Percentiles rank a stretch among this genome's conserved stretches.
These are phyloP conservation scores for Catalaphyllia jardinei DNA, from an alignment of 64 coral and sea anemone species.

Conservation along the genomic window DNA sequence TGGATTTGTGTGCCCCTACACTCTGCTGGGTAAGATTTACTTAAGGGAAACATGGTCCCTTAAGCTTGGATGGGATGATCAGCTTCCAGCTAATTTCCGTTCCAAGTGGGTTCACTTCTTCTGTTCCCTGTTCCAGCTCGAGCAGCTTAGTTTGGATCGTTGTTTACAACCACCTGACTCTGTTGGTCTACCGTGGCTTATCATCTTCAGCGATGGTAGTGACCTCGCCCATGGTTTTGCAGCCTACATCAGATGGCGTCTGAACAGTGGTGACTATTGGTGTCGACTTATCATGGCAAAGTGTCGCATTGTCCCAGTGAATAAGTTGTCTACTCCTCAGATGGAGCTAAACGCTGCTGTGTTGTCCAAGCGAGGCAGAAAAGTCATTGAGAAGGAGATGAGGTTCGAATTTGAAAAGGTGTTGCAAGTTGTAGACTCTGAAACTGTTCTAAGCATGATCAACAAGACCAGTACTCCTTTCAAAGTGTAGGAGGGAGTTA, in stretches of 20 bases:
- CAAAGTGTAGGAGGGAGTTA: conserved; percentile 52
- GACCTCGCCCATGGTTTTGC: conserved; percentile 69
- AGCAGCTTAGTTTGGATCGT: conserved; percentile 50
- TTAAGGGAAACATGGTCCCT: conserved; percentile 60
- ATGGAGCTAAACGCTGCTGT: conserved; percentile 73
- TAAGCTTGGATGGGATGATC: conserved; percentile 69
- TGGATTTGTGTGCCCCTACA: conserved; percentile 76
- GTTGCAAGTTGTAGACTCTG: conserved; percentile 63
- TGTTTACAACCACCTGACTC: conserved; percentile 29
- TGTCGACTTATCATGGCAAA: conserved; percentile 82
- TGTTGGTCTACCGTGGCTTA: conserved; percentile 46
- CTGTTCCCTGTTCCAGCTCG: conserved; percentile 50
- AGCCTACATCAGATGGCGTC: conserved; percentile 67
- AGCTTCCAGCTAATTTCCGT: conserved; percentile 35
- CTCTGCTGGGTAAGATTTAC: conserved; percentile 62
- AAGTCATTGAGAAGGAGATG: conserved; percentile 70
- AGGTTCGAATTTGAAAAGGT: conserved; percentile 32
- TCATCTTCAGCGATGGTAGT: conserved; percentile 76
- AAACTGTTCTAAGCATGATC: conserved; percentile 53
- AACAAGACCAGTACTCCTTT: too few species aligned
- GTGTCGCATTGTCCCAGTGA: conserved; percentile 62
- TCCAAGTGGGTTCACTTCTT: conserved; percentile 61
- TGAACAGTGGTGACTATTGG: conserved; percentile 33
- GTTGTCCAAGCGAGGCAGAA: conserved; percentile 57
- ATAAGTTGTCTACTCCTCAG: conserved; percentile 66